A percentile compares a stretch with the other conserved stretches of the same genome.
Evolutionary conservation across 1,140 invertebrate genomes (phyloP).

Genomic region (Dendrolimus kikuchii): DNA sequence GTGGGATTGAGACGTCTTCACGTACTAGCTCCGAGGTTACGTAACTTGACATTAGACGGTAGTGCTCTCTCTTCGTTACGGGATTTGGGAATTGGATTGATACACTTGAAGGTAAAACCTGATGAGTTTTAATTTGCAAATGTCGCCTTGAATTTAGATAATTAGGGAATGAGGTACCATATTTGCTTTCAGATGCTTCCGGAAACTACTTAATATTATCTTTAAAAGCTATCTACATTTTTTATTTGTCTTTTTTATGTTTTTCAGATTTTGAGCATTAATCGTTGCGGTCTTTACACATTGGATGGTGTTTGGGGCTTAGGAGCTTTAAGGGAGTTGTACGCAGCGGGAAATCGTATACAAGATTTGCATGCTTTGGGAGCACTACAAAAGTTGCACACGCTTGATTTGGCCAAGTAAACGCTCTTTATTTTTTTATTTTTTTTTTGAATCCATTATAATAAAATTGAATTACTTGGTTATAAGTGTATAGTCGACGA

Average conservation of each 20-base stretch:
- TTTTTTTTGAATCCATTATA: too few relatives aligned
- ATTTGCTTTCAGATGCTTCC: too few relatives aligned
- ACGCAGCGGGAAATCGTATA: slow-evolving; percentile 76
- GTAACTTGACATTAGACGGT: slow-evolving; percentile 75
- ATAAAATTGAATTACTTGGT: too few relatives aligned
- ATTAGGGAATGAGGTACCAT: slow-evolving; percentile 1
- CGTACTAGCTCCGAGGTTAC: slow-evolving; percentile 74
- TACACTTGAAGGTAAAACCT: slow-evolving; percentile 62
- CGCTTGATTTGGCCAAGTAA: slow-evolving; percentile 59
- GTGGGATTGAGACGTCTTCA: slow-evolving; percentile 75
- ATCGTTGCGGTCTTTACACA: slow-evolving; percentile 75
- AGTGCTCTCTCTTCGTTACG: slow-evolving; percentile 76
- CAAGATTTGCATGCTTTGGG: slow-evolving; percentile 73
- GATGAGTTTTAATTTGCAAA: not conserved
- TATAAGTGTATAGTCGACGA: too few relatives aligned
- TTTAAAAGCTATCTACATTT: too few relatives aligned
- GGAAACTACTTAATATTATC: too few relatives aligned
- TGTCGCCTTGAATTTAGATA: not conserved
- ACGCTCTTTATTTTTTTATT: too few relatives aligned
- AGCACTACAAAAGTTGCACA: slow-evolving; percentile 67
- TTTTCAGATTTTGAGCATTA: slow-evolving; percentile 75
- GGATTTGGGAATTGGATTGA: slow-evolving; percentile 78
- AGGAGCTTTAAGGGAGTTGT: slow-evolving; percentile 73
- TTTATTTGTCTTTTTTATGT: too few relatives aligned
- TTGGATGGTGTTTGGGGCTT: slow-evolving; percentile 78